Conservation (phyloP, 2,113 vertebrate species). For the Gambusia affinis region DNA sequence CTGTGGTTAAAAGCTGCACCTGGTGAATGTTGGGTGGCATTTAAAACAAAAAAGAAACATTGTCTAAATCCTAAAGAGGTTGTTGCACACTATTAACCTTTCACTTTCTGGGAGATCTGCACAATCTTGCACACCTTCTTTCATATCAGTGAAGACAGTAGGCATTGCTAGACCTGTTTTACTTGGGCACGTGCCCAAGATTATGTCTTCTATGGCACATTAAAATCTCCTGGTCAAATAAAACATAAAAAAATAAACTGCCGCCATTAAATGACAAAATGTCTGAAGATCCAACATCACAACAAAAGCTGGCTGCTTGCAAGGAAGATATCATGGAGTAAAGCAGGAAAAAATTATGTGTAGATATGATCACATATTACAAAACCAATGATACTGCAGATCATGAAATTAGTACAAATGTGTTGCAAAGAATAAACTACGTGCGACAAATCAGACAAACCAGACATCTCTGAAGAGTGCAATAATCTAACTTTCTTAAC, state of each 20-base stretch:
- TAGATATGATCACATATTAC: background rate
- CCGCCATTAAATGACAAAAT: background rate
- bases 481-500: background rate
- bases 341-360: background rate
- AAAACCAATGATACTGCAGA: background rate
- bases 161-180: background rate
- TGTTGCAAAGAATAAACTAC: too few species aligned
- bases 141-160: background rate
- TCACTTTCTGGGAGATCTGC: background rate
- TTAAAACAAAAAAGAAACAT: background rate
- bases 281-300: too few species aligned
- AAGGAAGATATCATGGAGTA: too few species aligned
- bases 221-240: background rate
- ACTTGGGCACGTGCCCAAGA: background rate
- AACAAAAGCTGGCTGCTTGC: background rate
- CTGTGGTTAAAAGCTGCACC: conserved; percentile 1
- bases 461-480: background rate
- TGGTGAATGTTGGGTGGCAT: background rate
- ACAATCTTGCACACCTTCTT: background rate
- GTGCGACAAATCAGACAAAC: background rate
- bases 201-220: background rate
- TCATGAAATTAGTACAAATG: too few species aligned
- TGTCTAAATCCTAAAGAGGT: background rate
- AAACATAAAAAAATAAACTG: background rate
- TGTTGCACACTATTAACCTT: conserved; percentile 9